phyloP scores from a whole-genome alignment of 2,888 invertebrate genomes.

The Syritta pipiens region DNA sequence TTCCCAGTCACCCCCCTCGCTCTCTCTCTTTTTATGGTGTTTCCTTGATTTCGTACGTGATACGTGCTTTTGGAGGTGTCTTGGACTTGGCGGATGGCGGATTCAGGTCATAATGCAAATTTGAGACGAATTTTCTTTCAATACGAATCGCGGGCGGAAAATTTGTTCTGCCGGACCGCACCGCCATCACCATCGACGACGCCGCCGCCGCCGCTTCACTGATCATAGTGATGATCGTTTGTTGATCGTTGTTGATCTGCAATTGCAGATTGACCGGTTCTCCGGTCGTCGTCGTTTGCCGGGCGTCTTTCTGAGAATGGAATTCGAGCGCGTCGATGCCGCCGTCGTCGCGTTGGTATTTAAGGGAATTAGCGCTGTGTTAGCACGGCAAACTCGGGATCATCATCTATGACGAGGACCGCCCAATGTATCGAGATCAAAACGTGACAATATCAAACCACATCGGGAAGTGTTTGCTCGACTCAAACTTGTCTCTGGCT shows the following conservation, averaged over 20 bases:
- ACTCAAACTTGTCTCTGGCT: neutral
- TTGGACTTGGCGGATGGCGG: too few relatives aligned
- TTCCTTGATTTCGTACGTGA: constrained; percentile 55
- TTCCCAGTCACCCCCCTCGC: too few relatives aligned
- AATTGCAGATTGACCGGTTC: constrained; percentile 50
- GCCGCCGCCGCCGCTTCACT: too few relatives aligned
- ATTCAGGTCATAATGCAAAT: constrained; percentile 59
- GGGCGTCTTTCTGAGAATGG: constrained; percentile 44
- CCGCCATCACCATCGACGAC: too few relatives aligned
- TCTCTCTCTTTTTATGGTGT: constrained; percentile 43
- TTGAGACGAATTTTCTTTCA: constrained; percentile 65
- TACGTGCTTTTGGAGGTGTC: too few relatives aligned
- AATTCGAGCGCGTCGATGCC: constrained; percentile 26
- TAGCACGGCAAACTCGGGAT: neutral
- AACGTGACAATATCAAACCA: constrained; percentile 50
- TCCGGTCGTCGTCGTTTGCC: neutral
- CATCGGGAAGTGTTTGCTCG: neutral
- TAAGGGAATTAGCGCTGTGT: neutral
- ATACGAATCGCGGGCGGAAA: constrained; percentile 58
- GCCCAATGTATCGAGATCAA: constrained; percentile 52
- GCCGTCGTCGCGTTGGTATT: constrained; percentile 3
- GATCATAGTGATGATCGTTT: constrained; percentile 61
- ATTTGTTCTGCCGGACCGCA: constrained; percentile 63
- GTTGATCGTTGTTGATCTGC: constrained; percentile 64
- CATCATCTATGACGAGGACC: constrained; percentile 36